These are phyloP conservation scores for Julus scandinavius DNA, from an alignment of 2,888 invertebrate genomes.

Conservation along the genomic window DNA sequence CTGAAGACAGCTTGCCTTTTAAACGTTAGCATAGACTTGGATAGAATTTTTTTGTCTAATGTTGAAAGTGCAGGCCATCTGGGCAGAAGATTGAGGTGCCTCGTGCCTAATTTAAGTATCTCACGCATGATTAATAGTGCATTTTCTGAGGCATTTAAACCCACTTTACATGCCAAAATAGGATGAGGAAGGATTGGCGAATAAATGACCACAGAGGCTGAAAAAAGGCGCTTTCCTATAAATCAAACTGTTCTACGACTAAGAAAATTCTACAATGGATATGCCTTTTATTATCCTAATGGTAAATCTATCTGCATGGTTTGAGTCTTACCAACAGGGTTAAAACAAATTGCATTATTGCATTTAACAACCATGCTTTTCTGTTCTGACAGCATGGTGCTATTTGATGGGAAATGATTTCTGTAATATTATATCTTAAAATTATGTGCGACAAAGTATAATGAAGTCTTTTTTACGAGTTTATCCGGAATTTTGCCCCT, in stretches of 20 bases:
- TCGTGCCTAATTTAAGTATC: conserved; percentile 23
- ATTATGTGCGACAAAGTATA: too few species aligned
- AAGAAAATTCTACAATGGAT: neutral
- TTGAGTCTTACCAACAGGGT: neutral
- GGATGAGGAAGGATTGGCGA: conserved; percentile 30
- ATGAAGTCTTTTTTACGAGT: too few species aligned
- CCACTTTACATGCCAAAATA: conserved; percentile 49
- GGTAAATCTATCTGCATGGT: neutral
- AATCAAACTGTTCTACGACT: conserved; percentile 20
- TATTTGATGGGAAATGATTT: too few species aligned
- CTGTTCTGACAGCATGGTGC: too few species aligned
- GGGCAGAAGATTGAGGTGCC: conserved; percentile 36
- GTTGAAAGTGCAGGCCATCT: neutral
- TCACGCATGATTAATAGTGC: conserved; percentile 31
- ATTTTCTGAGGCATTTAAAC: conserved; percentile 40
- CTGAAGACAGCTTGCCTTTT: neutral
- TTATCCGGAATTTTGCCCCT: neutral
- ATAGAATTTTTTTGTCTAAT: neutral
- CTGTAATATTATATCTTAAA: too few species aligned
- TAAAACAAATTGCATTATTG: too few species aligned
- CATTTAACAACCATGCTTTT: too few species aligned
- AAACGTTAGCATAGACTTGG: neutral
- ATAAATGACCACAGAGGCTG: conserved; percentile 45
- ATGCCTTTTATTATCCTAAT: neutral
- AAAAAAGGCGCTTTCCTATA: neutral